Percentiles rank a stretch among this genome's conserved stretches.
phyloP scores from a whole-genome alignment of 1,140 invertebrate species.

The Portunus trituberculatus region DNA sequence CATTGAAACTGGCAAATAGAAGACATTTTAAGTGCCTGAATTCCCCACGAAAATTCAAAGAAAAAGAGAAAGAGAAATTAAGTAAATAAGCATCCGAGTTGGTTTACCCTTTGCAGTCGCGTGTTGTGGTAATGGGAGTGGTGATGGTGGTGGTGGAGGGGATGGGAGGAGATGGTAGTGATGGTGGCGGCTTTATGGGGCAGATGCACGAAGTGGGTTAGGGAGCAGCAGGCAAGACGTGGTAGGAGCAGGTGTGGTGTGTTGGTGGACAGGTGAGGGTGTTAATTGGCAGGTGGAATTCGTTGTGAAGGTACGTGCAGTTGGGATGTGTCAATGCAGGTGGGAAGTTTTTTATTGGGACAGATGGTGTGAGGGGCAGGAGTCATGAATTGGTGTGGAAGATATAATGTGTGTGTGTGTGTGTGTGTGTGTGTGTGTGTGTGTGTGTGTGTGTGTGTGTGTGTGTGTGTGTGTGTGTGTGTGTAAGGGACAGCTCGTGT shows the following conservation, averaged over 20 bases:
- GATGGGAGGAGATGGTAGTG: background rate
- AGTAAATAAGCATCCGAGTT: too few relatives aligned
- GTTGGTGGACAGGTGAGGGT: background rate
- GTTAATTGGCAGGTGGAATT: background rate
- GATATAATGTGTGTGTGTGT: background rate
- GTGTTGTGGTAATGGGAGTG: background rate
- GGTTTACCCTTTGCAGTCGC: too few relatives aligned
- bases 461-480: background rate
- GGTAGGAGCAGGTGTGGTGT: background rate
- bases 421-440: background rate
- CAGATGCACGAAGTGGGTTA: background rate
- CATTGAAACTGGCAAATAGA: too few relatives aligned
- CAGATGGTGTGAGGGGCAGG: background rate
- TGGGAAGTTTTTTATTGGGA: too few relatives aligned
- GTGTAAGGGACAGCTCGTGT: background rate
- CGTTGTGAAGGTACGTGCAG: background rate
- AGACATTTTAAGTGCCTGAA: too few relatives aligned
- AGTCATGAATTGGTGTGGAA: background rate
- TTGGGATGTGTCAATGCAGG: too few relatives aligned
- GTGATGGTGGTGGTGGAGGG: background rate
- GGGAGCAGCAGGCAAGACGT: background rate
- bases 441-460: background rate
- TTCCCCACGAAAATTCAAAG: too few relatives aligned
- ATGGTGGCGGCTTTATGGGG: background rate
- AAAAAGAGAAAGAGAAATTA: too few relatives aligned